Evolutionary conservation across 2,888 invertebrate species (phyloP), one percentile per base, ranked within the genome.

Genomic region (Morpho deidamia): DNA sequence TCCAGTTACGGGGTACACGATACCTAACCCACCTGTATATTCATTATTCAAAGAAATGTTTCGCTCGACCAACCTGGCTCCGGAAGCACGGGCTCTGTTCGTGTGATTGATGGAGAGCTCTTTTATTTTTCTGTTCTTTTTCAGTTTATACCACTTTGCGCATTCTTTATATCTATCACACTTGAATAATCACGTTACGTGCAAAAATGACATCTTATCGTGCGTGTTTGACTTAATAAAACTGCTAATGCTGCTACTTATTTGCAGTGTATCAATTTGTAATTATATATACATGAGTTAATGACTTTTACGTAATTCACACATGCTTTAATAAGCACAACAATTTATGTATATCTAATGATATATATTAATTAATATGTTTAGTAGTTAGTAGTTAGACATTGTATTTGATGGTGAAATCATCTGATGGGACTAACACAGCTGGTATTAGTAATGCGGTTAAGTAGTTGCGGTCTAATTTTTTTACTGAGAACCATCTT

Each of bases 1-100:
- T 88, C 89, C 86, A 89, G 87, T 89, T 88, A 88, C 84, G 81
- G 82, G 81, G 80, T 79, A 83, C 44, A 44, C 87, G 84, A 84
- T 87, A 87, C 82, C 78, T 81, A 23, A 81, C 81, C 81, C 79
- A 71, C 72, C 74, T 71, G 70, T 71, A 83, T 84, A 88, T 89
- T 88, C 83, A 89, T 89, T 89, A 89, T 89, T 88, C 89, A 89
- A 89, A 89, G 87, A 87, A 88, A 88, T 86, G 87, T 87, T 87
- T 83, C 86, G 88, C 86, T 78, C 82, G 78, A 75, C 83, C 81
- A 79, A 74, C 73, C 81, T 77, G 76, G 78, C 76, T 76, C 82
- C 85, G 88, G 86, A 86, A 87, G 79, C 80, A 68, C 73, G 74
- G 77, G 76, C 80, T 85, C 85, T 82, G 83, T 84, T 83, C 79